Evolutionary conservation across 92 coral and sea anemone species (phyloP).

Genomic region (Phenganax stokvisi): DNA sequence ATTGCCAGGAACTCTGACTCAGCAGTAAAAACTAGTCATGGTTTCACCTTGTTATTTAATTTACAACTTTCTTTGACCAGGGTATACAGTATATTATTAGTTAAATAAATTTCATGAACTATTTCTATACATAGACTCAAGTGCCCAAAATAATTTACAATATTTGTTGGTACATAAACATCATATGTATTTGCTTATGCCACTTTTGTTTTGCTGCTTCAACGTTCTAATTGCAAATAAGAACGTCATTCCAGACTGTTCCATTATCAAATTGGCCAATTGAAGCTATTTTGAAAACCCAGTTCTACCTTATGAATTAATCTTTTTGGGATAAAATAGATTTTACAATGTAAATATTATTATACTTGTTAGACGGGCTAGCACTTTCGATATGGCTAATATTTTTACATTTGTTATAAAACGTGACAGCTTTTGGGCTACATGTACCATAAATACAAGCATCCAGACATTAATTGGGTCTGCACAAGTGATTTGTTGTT

Average conservation of each 20-base stretch:
- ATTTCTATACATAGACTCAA: slow-evolving; percentile 6
- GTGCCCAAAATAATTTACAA: slow-evolving; percentile 8
- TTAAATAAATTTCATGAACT: not conserved
- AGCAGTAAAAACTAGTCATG: not conserved
- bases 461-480: too few species aligned
- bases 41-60: too few species aligned
- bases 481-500: too few species aligned
- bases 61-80: not conserved
- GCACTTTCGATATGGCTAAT: too few species aligned
- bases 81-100: not conserved
- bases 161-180: not conserved
- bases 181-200: not conserved
- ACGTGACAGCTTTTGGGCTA: too few species aligned
- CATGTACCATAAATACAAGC: too few species aligned
- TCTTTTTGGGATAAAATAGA: too few species aligned
- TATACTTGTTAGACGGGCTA: too few species aligned
- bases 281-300: not conserved
- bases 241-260: not conserved
- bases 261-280: not conserved
- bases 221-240: not conserved
- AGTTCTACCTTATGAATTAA: not conserved
- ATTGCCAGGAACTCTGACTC: slow-evolving; percentile 10
- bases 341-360: too few species aligned
- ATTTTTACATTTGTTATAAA: too few species aligned
- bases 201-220: not conserved